These are phyloP conservation scores for Pseudochirops cupreus DNA, from an alignment of 2,797 vertebrate genomes.

Conservation along the genomic window DNA sequence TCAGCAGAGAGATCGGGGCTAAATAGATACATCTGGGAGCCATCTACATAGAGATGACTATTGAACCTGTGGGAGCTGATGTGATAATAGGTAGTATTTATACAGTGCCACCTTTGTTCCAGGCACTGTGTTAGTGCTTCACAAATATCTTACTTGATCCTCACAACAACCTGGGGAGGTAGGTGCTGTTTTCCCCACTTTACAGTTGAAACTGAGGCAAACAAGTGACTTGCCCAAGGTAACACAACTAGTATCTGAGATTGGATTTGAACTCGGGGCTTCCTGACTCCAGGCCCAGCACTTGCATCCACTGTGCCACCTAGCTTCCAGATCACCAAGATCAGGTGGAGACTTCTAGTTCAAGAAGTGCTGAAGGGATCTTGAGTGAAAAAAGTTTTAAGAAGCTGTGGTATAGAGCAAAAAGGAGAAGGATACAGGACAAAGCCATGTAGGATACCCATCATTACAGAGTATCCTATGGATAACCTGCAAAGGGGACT, in stretches of 20 bases:
- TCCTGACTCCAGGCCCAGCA: neutral
- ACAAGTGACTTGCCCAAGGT: neutral
- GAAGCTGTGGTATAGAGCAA: neutral
- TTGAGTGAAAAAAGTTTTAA: no score
- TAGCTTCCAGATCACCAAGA: neutral
- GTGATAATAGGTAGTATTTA: neutral
- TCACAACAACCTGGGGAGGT: neutral
- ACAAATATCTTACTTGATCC: neutral
- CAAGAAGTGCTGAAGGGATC: no score
- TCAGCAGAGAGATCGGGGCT: neutral
- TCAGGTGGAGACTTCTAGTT: no score
- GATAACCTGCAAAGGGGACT: neutral
- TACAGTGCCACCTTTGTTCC: neutral
- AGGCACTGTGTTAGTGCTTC: neutral
- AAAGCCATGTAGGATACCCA: neutral
- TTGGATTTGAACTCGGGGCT: neutral
- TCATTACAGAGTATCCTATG: neutral
- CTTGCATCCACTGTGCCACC: neutral
- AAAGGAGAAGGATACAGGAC: neutral
- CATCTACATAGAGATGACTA: neutral
- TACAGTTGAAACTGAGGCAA: neutral
- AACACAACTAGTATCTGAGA: neutral
- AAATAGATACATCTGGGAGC: neutral
- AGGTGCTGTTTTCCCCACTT: neutral
- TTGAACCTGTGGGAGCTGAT: neutral